phyloP scores from a whole-genome alignment of 2,888 invertebrate species.

The Formica aserva region DNA sequence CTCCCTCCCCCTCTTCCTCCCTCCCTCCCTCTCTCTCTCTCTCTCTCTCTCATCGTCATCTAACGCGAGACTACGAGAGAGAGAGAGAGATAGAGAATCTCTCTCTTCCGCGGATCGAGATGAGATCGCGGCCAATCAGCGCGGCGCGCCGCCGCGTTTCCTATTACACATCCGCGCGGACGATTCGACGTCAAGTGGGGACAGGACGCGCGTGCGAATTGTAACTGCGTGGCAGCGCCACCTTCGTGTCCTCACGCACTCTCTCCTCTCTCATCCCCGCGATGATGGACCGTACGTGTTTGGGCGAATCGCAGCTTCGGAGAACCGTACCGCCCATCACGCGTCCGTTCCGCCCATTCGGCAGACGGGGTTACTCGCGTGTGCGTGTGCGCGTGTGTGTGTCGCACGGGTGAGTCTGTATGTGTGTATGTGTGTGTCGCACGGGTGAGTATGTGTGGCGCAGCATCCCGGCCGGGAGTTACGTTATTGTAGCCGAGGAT shows the following conservation, averaged over 20 bases:
- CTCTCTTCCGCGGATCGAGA: conserved; percentile 47
- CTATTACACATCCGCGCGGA: conserved; percentile 44
- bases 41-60: background rate
- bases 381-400: too few species aligned
- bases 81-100: conserved; percentile 32
- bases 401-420: background rate
- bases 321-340: conserved; percentile 19
- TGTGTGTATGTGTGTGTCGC: background rate
- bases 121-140: conserved; percentile 62
- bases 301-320: conserved; percentile 60
- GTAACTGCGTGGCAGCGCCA: conserved; percentile 56
- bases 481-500: conserved; percentile 62
- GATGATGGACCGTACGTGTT: conserved; percentile 52
- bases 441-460: conserved; percentile 33
- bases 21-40: too few species aligned
- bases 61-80: background rate
- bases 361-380: background rate
- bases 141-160: conserved; percentile 30
- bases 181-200: conserved; percentile 36
- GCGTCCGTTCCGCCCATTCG: conserved; percentile 43
- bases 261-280: background rate
- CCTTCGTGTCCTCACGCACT: conserved; percentile 60
- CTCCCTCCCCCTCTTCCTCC: background rate
- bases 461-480: conserved; percentile 59
- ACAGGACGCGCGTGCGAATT: conserved; percentile 51